A percentile compares a stretch with the other conserved stretches of the same genome.
Evolutionary conservation across 1,140 invertebrate species (phyloP).

Genomic region (Pseudachorutes palmiensis): DNA sequence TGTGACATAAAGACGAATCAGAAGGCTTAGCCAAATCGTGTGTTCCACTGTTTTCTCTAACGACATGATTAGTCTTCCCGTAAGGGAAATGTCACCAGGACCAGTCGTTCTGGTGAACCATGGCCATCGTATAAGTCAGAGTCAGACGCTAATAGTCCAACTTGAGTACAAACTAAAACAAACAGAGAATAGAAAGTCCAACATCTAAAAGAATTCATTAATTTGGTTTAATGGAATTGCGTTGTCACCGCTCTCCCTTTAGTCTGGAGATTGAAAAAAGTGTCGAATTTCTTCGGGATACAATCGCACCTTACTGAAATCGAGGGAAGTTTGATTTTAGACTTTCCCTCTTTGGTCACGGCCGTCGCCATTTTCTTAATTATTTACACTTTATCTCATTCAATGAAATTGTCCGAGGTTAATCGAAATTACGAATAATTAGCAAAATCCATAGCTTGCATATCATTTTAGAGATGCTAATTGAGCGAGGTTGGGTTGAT

Average conservation of each 20-base stretch:
- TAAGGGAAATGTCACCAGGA: background rate
- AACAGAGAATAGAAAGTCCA: background rate
- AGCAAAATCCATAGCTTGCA: too few relatives aligned
- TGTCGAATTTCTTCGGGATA: too few relatives aligned
- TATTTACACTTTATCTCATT: too few relatives aligned
- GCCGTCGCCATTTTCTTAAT: too few relatives aligned
- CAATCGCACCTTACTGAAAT: too few relatives aligned
- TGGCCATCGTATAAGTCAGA: slow-evolving; percentile 6
- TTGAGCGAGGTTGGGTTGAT: too few relatives aligned
- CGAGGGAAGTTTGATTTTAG: too few relatives aligned
- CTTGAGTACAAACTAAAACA: slow-evolving; percentile 9
- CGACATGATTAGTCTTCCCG: slow-evolving; percentile 10
- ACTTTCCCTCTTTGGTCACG: too few relatives aligned
- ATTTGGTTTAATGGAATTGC: slow-evolving; percentile 10
- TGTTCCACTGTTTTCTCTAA: slow-evolving; percentile 5
- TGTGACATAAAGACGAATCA: slow-evolving; percentile 9
- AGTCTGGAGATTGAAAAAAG: background rate
- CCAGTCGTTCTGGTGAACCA: background rate
- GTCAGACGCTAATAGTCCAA: slow-evolving; percentile 12
- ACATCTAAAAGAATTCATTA: background rate
- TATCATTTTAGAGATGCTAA: too few relatives aligned
- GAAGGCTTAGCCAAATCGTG: slow-evolving; percentile 10
- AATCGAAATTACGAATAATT: too few relatives aligned
- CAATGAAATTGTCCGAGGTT: too few relatives aligned
- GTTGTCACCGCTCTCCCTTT: background rate